A percentile compares a stretch with the other conserved stretches of the same genome.
Conservation (phyloP, 2,888 invertebrate species). For the Malthinus seriepunctatus region DNA sequence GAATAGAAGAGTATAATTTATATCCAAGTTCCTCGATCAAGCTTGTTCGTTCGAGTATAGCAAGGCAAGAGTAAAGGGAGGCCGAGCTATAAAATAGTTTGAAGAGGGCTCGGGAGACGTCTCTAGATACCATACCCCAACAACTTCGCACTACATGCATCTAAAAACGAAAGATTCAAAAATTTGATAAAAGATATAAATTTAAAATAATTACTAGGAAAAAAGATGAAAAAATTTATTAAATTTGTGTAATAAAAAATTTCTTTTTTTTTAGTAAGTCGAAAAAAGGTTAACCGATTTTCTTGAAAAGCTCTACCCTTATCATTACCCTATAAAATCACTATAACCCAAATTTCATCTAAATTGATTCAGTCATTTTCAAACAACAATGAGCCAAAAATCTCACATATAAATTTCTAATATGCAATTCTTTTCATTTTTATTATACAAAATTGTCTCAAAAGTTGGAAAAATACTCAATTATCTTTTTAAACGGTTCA, state of each 20-base stretch:
- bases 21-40: slow-evolving; percentile 51
- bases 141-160: slow-evolving; percentile 42
- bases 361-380: too few relatives aligned
- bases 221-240: not conserved
- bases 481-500: too few relatives aligned
- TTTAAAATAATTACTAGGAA: not conserved
- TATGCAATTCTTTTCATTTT: too few relatives aligned
- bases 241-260: not conserved
- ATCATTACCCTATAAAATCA: too few relatives aligned
- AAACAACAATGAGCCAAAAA: too few relatives aligned
- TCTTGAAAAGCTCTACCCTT: not conserved
- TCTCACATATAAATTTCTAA: too few relatives aligned
- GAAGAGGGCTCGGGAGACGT: slow-evolving; percentile 53
- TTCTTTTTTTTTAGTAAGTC: slow-evolving; percentile 4
- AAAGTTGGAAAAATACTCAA: too few relatives aligned
- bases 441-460: too few relatives aligned
- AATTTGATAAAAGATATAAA: slow-evolving; percentile 11
- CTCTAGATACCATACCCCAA: slow-evolving; percentile 46
- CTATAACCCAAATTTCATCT: too few relatives aligned
- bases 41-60: slow-evolving; percentile 42
- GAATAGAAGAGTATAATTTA: slow-evolving; percentile 46
- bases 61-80: slow-evolving; percentile 32
- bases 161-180: slow-evolving; percentile 32
- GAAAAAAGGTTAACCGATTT: not conserved
- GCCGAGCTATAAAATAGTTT: slow-evolving; percentile 52